These are phyloP conservation scores for Leucosticte australis DNA, from an alignment of 2,113 vertebrate species.

Conservation along the genomic window DNA sequence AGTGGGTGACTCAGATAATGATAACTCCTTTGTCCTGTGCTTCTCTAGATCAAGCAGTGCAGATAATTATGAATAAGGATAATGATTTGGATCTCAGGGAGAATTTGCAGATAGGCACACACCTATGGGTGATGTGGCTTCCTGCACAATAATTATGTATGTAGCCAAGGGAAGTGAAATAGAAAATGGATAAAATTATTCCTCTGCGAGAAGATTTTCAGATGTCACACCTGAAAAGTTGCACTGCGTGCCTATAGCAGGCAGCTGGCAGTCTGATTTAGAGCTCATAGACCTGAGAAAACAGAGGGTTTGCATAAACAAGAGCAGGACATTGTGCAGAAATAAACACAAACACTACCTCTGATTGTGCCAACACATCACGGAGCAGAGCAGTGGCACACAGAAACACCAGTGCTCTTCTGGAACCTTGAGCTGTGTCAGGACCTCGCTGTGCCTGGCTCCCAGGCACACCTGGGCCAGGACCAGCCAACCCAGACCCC, in stretches of 20 bases:
- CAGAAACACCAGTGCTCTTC: neutral
- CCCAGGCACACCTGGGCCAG: neutral
- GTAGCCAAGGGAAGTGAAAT: neutral
- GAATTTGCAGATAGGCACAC: slow-evolving; percentile 35
- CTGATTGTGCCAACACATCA: fast-evolving
- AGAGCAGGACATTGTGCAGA: neutral
- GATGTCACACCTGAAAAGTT: neutral
- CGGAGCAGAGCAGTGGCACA: neutral
- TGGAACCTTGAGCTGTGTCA: neutral
- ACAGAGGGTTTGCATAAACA: neutral
- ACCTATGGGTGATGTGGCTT: slow-evolving; percentile 16
- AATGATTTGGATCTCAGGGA: slow-evolving; percentile 10
- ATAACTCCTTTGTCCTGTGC: slow-evolving; percentile 29
- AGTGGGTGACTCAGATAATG: slow-evolving; percentile 47
- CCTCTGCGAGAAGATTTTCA: neutral
- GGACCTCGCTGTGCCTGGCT: fast-evolving
- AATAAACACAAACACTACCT: neutral
- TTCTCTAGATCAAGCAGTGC: slow-evolving; percentile 51
- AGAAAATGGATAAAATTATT: slow-evolving; percentile 26
- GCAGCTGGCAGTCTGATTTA: neutral
- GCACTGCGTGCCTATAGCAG: neutral
- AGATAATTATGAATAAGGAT: slow-evolving; percentile 64
- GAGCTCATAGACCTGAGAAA: neutral
- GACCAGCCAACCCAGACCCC: neutral
- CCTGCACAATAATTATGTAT: slow-evolving; percentile 20